These are phyloP conservation scores for Neomorphus geoffroyi DNA, from an alignment of 2,797 vertebrate genomes.

Conservation along the genomic window DNA sequence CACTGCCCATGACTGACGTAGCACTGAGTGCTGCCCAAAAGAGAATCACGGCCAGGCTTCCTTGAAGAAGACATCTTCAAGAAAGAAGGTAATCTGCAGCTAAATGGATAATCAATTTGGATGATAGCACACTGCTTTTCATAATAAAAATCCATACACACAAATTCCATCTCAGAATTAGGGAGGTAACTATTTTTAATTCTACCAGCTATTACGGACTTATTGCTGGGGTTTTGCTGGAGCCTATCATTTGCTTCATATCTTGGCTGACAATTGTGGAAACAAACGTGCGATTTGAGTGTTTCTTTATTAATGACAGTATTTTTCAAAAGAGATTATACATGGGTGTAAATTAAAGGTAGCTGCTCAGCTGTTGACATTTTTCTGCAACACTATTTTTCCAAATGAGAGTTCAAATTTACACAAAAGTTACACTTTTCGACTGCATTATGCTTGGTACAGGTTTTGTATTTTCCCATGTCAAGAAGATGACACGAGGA, in stretches of 20 bases:
- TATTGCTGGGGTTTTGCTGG: neutral
- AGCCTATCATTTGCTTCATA: neutral
- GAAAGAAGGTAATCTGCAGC: neutral
- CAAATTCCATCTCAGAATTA: neutral
- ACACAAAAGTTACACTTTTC: neutral
- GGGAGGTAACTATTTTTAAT: neutral
- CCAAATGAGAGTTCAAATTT: neutral
- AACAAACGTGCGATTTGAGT: neutral
- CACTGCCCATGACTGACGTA: neutral
- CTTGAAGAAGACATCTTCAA: neutral
- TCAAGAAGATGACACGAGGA: neutral
- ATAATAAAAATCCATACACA: neutral
- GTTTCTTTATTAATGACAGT: neutral
- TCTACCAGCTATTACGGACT: neutral
- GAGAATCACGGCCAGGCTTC: neutral
- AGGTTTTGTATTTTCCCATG: neutral
- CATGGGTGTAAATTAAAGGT: neutral
- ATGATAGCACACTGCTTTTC: neutral
- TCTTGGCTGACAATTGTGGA: neutral
- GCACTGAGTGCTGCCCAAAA: neutral
- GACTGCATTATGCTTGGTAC: neutral
- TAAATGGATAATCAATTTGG: neutral
- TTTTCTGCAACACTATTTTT: neutral
- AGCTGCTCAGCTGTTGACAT: neutral
- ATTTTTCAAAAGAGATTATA: neutral